phyloP scores from a whole-genome alignment of 1,140 invertebrate genomes.

The Eurosta solidaginis region DNA sequence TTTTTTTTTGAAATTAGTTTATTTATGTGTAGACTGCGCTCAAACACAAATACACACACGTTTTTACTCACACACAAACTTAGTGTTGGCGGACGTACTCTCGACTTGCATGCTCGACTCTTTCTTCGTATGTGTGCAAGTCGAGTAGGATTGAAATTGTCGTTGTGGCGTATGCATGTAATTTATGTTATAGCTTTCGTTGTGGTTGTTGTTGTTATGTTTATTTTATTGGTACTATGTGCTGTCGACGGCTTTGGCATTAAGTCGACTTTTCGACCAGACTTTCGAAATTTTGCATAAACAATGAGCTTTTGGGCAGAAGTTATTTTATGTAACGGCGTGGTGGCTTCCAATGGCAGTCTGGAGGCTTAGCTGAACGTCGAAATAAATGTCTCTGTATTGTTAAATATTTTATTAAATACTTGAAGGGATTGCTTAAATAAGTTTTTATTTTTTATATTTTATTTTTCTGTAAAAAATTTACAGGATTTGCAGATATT shows the following conservation, averaged over 20 bases:
- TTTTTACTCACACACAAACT: background rate
- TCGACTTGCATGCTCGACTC: background rate
- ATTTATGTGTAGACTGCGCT: background rate
- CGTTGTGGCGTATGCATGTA: background rate
- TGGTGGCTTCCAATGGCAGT: background rate
- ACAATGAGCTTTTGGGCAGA: background rate
- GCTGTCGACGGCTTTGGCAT: background rate
- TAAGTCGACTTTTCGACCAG: conserved; percentile 23
- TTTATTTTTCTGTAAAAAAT: background rate
- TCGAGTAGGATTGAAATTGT: background rate
- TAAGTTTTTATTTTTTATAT: background rate
- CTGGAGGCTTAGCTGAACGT: conserved; percentile 6
- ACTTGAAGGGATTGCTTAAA: background rate
- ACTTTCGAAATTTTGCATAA: conserved; percentile 25
- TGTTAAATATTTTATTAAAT: conserved; percentile 9
- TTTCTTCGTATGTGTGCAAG: background rate
- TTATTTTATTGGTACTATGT: too few species aligned
- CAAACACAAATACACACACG: background rate
- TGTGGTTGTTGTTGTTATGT: background rate
- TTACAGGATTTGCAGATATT: background rate
- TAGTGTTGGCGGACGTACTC: background rate
- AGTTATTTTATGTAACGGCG: too few species aligned
- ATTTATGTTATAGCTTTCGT: background rate
- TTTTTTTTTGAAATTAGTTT: too few species aligned
- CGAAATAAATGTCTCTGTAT: conserved; percentile 12